Evolutionary conservation across 2,113 vertebrate species (phyloP).

Genomic region (Lophotis ruficrista): DNA sequence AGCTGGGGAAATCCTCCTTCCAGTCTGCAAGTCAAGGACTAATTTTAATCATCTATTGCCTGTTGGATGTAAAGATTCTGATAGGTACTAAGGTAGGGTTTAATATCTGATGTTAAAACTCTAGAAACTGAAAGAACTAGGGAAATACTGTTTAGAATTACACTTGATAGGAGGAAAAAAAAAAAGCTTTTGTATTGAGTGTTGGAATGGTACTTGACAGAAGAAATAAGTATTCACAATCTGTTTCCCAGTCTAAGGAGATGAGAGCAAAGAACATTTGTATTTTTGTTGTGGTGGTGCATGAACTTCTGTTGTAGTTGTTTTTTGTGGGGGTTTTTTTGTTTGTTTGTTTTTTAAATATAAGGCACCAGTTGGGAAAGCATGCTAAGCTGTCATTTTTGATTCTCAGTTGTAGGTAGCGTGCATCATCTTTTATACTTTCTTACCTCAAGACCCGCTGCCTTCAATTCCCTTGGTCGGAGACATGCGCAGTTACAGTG

Average conservation of each 20-base stretch:
- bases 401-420: neutral
- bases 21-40: neutral
- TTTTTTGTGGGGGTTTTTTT: neutral
- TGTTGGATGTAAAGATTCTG: neutral
- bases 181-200: neutral
- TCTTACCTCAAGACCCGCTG: neutral
- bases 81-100: neutral
- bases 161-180: neutral
- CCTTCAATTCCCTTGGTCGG: neutral
- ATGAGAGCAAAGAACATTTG: neutral
- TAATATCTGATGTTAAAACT: neutral
- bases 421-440: neutral
- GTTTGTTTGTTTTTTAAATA: neutral
- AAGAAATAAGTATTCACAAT: neutral
- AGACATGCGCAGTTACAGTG: accelerated
- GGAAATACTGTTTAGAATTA: neutral
- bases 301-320: neutral
- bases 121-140: neutral
- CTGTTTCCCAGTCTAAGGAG: neutral
- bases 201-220: neutral
- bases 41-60: neutral
- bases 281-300: neutral
- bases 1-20: neutral
- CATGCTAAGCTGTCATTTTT: neutral
- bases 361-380: neutral